Evolutionary conservation across 2,113 vertebrate genomes (phyloP), one percentile per base, ranked within the genome.

Genomic region (Epinephelus lanceolatus): DNA sequence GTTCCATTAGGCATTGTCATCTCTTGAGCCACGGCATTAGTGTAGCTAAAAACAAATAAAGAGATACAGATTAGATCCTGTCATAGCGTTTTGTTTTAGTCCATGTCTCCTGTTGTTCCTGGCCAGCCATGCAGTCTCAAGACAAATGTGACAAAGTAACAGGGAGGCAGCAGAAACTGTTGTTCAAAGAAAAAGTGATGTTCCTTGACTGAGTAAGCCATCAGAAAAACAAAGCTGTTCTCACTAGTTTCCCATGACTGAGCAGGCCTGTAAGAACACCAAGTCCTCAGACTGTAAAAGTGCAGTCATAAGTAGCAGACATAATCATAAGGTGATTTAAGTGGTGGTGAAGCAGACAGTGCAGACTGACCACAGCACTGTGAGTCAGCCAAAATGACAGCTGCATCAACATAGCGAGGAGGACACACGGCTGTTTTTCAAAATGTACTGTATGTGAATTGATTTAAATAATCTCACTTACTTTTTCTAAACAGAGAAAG

Each of bases 331-430:
- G 17, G 47, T 70, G 37, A 76, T 62, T 70, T 45, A 75, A 63
- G 30, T 45, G 76, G 69, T 45, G 76, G 65, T 21, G 59, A 66
- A 71, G 52, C 40, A 70, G 57, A 65, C 21, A 17, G 59, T 30
- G 30, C 59, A 65, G 59, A 49, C 65, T 27, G 27, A 78, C 59
- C 49, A 15, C 30, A 25, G 47, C 14, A 4, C 51, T 37, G 57
- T 52, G 69, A 80, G 19, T 53, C 45, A 55, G 33, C 66, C 59
- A 52, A 21, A 51, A 18, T 42, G 40, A 65, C 77, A 70, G 62
- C 57, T 59, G 59, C 52, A n/a, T 5, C 3, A 12, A 73, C 2
- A 47, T 37, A 37, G 33, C 1, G n/a, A 30, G 13, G 19, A 61
- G 23, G 19, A 71, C 30, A 47, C 30, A 57, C 71, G 51, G 51